Base-by-base conservation (phyloP, 2,888 invertebrate species). In the Dasypolia templi region DNA sequence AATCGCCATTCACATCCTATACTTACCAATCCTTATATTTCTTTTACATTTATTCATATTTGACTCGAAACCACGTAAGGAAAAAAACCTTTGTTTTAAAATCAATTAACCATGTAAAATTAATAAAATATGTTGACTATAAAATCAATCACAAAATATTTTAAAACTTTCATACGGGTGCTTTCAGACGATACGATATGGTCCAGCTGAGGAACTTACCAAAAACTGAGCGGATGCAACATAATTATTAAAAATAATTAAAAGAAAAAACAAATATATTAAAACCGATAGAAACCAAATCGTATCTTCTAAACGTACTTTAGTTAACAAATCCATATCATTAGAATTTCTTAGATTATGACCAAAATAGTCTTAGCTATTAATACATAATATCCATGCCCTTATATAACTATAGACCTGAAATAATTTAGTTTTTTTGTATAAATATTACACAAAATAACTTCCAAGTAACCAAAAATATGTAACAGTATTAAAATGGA, bases 301-400 rank as follows among this genome's bases (percentile, higher is more conserved):
- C 46, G 71, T 84, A 35, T 68, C 75, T 46, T 74, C 59, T 51
- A 32, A 58, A 42, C 80, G 44, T 12, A 58, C 26, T 29, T 7
- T 56, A 51, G 1, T 51, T 32, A 83, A 81, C 73, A 62, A 81
- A 70, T 82, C 75, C 88, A 87, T 87, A 87, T 87, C 88, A 88
- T 81, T 87, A 87, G 82, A 71, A 81, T 79, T 79, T 79, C 46
- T 63, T 87, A 86, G 73, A 77, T 64, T 51, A 71, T 69, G 85
- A 85, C 83, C 82, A 85, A 84, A 75, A 82, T 79, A 85, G 76
- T 64, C 72, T 66, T 80, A 87, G 76, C 72, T 81, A 77, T 64
- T 32, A 70, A 69, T n/a, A n/a, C n/a, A n/a, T 70, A 69, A 55
- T 71, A 81, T 46, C 46, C 62, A 61, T 46, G 55, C 56, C 69